phyloP scores from a whole-genome alignment of 2,888 invertebrate genomes.

The Venustoraphidia nigricollis region DNA sequence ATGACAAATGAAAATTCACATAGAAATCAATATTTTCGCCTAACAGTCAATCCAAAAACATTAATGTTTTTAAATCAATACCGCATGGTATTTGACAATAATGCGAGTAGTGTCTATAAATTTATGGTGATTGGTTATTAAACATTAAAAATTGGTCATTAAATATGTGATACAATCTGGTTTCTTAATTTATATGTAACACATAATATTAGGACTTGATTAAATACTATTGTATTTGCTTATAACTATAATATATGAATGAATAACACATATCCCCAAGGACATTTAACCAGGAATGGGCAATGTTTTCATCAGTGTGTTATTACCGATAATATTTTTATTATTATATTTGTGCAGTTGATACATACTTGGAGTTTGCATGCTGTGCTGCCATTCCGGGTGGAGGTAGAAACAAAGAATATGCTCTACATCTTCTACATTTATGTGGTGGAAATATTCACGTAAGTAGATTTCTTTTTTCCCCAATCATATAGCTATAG shows the following conservation, averaged over 20 bases:
- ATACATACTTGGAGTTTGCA: constrained; percentile 88
- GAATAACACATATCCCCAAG: neutral
- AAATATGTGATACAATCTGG: too few species aligned
- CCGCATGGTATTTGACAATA: too few species aligned
- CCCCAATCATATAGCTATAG: neutral
- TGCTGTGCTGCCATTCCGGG: constrained; percentile 90
- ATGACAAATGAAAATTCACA: too few species aligned
- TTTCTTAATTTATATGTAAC: too few species aligned
- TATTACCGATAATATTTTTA: neutral
- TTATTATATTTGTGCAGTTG: constrained; percentile 41
- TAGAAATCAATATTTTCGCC: too few species aligned
- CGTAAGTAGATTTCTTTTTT: constrained; percentile 30
- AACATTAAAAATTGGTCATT: too few species aligned
- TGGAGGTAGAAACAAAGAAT: constrained; percentile 87
- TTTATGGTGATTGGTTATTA: too few species aligned
- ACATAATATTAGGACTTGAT: too few species aligned
- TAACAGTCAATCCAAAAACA: too few species aligned
- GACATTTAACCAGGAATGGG: neutral
- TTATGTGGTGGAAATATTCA: constrained; percentile 78
- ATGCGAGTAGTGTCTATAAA: too few species aligned
- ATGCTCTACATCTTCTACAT: constrained; percentile 77
- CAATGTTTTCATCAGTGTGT: neutral
- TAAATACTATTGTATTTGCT: neutral
- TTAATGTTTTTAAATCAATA: too few species aligned
- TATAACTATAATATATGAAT: neutral